phyloP scores from a whole-genome alignment of 2,113 vertebrate genomes.

The Alces alces region DNA sequence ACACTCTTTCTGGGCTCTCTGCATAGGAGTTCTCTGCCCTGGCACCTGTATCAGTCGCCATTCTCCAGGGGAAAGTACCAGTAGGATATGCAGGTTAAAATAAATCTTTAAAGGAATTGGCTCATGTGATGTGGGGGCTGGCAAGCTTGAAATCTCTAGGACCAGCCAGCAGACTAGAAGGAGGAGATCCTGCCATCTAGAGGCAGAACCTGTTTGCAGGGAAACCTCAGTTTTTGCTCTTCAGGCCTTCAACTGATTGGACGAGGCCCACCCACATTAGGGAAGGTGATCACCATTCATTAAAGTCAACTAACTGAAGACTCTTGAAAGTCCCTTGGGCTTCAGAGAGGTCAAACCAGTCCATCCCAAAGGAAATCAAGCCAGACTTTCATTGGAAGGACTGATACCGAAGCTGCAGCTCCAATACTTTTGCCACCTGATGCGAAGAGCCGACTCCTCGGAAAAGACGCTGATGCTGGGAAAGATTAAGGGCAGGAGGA shows the following conservation, averaged over 20 bases:
- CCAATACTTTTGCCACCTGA: not conserved
- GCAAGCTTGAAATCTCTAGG: not conserved
- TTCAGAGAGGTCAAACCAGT: not conserved
- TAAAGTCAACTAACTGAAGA: not conserved
- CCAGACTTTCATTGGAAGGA: not conserved
- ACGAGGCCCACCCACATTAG: not conserved
- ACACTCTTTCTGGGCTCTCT: not conserved
- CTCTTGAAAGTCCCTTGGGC: not conserved
- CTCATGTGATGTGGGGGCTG: not conserved
- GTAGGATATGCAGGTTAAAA: not conserved
- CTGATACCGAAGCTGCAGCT: not conserved
- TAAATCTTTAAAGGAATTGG: not conserved
- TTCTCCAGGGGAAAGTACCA: not conserved
- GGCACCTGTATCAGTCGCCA: not conserved
- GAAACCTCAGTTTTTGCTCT: not conserved
- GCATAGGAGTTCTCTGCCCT: not conserved
- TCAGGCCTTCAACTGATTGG: not conserved
- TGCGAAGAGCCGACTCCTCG: not conserved
- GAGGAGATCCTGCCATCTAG: too few relatives aligned
- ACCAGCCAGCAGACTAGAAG: not conserved
- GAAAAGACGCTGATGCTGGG: not conserved
- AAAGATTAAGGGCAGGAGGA: not conserved
- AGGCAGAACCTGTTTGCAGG: not conserved
- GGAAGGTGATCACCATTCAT: not conserved
- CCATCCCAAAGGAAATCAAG: not conserved